A percentile compares a stretch with the other conserved stretches of the same genome.
Evolutionary conservation across 1,140 invertebrate genomes (phyloP).

Genomic region (Stegodyphus mimosarum): DNA sequence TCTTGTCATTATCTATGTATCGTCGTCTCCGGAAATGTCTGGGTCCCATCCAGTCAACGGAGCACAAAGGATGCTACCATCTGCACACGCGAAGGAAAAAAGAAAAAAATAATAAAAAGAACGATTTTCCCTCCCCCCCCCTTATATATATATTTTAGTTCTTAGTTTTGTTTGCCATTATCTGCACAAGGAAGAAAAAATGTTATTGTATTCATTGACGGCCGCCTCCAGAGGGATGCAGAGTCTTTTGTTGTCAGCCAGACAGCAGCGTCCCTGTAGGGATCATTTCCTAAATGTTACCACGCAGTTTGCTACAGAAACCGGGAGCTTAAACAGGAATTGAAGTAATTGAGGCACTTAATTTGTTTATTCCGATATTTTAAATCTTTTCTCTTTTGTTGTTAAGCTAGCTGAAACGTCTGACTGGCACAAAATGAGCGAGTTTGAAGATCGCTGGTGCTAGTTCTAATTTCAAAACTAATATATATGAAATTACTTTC

Average conservation of each 20-base stretch:
- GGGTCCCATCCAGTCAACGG: background rate
- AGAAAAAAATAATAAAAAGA: background rate
- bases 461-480: too few relatives aligned
- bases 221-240: constrained; percentile 3
- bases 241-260: constrained; percentile 32
- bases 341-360: too few relatives aligned
- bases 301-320: background rate
- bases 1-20: constrained; percentile 54
- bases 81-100: constrained; percentile 1
- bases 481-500: too few relatives aligned
- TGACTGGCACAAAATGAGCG: too few relatives aligned
- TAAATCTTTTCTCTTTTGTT: too few relatives aligned
- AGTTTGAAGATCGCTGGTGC: too few relatives aligned
- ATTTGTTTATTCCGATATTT: too few relatives aligned
- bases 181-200: background rate
- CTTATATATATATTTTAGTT: background rate
- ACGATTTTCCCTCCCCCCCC: background rate
- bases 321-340: too few relatives aligned
- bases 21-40: constrained; percentile 42
- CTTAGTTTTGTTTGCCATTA: constrained; percentile 27
- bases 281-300: background rate
- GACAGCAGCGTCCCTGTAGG: background rate
- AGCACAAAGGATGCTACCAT: constrained; percentile 17
- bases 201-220: background rate
- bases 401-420: too few relatives aligned